These are phyloP conservation scores for Mus spretus DNA, from an alignment of 2,797 vertebrate genomes.

Conservation along the genomic window DNA sequence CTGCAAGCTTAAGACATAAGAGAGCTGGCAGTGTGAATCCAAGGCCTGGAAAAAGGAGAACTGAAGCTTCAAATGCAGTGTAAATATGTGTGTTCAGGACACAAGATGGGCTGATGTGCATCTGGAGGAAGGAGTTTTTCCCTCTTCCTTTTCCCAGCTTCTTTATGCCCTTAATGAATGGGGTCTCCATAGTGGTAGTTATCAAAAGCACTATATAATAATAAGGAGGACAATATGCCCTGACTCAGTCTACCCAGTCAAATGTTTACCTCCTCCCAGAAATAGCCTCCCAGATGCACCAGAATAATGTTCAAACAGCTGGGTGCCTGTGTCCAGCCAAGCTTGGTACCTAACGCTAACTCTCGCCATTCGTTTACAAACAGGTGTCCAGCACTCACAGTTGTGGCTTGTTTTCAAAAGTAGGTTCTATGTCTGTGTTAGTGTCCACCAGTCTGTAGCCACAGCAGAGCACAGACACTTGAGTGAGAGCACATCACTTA, in stretches of 20 bases:
- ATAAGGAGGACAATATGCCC: not conserved
- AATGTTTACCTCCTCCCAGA: not conserved
- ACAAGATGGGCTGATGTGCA: not conserved
- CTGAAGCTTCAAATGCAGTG: not conserved
- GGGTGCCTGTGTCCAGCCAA: not conserved
- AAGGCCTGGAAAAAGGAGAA: not conserved
- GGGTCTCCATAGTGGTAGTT: not conserved
- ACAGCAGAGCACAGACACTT: not conserved
- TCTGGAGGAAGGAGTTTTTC: not conserved
- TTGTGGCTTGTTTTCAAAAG: constrained; percentile 21
- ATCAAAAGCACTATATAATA: not conserved
- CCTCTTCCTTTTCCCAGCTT: not conserved
- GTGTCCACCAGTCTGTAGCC: not conserved
- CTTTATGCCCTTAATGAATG: not conserved
- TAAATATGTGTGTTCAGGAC: not conserved
- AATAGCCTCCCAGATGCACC: not conserved
- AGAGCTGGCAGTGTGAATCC: not conserved
- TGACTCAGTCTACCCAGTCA: not conserved
- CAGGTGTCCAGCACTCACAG: not conserved
- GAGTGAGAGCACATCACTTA: not conserved
- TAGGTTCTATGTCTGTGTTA: not conserved
- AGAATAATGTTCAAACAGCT: not conserved
- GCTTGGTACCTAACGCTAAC: not conserved
- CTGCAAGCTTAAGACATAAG: not conserved
- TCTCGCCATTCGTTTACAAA: not conserved